phyloP scores from a whole-genome alignment of 1,140 invertebrate species.

The Saccostrea glomerata region DNA sequence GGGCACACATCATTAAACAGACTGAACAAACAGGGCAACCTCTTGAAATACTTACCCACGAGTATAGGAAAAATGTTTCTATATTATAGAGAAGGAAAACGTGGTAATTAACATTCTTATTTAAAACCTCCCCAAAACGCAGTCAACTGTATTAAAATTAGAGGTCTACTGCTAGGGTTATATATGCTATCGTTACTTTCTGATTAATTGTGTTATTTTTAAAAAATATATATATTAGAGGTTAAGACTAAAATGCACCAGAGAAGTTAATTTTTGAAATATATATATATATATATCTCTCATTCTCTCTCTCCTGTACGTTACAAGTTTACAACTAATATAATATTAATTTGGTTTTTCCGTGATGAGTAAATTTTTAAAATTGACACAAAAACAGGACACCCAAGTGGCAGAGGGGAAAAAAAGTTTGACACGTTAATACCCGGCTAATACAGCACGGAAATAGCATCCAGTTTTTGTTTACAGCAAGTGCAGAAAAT shows the following conservation, averaged over 20 bases:
- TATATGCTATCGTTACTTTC: neutral
- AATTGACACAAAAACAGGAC: neutral
- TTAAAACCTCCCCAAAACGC: neutral
- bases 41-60: neutral
- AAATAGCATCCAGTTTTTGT: neutral
- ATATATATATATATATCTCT: neutral
- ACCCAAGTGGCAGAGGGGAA: neutral
- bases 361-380: neutral
- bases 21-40: neutral
- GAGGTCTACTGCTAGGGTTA: neutral
- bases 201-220: neutral
- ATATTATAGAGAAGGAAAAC: neutral
- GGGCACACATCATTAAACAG: neutral
- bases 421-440: neutral
- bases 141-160: neutral
- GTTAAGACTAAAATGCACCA: no score
- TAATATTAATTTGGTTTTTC: neutral
- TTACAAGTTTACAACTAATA: neutral
- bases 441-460: neutral
- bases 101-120: constrained; percentile 11
- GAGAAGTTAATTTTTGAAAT: neutral
- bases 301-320: neutral
- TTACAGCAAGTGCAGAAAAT: neutral
- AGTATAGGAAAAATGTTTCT: neutral
- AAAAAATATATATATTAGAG: neutral